Conservation (phyloP, 1,140 invertebrate genomes). For the Coenobita brevimanus region DNA sequence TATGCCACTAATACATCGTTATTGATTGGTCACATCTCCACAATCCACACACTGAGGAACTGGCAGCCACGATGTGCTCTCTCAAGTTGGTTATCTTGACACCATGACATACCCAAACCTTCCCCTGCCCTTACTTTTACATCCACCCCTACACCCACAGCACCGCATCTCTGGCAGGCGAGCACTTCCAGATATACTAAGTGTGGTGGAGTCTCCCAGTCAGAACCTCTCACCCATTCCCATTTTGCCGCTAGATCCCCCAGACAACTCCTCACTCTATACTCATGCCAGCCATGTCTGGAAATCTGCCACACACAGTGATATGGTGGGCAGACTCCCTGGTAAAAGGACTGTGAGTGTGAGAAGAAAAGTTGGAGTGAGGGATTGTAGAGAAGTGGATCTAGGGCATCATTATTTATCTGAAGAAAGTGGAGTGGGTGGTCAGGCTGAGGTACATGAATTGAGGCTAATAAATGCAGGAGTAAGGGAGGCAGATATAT, state of each 20-base stretch:
- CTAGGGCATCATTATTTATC: no score
- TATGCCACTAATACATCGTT: neutral
- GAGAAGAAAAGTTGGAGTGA: no score
- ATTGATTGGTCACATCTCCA: no score
- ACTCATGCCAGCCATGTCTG: neutral
- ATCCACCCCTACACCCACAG: constrained; percentile 2
- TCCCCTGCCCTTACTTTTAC: neutral
- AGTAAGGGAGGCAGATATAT: no score
- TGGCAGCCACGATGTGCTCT: neutral
- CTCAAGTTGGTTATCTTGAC: neutral
- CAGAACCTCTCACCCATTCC: neutral
- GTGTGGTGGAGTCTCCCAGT: constrained; percentile 9
- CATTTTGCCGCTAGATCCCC: neutral
- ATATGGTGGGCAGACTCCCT: no score
- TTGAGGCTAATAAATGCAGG: no score
- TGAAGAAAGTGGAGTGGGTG: no score
- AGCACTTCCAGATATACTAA: constrained; percentile 39
- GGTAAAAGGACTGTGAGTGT: no score
- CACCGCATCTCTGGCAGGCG: neutral
- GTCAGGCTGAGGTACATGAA: no score
- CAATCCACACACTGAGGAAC: no score
- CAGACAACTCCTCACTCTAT: constrained; percentile 3
- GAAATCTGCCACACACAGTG: neutral
- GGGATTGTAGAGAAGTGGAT: no score
- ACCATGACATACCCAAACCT: constrained; percentile 17